Percentiles rank a stretch among this genome's conserved stretches.
Conservation (phyloP, 1,140 invertebrate species). For the Drosophila asahinai region DNA sequence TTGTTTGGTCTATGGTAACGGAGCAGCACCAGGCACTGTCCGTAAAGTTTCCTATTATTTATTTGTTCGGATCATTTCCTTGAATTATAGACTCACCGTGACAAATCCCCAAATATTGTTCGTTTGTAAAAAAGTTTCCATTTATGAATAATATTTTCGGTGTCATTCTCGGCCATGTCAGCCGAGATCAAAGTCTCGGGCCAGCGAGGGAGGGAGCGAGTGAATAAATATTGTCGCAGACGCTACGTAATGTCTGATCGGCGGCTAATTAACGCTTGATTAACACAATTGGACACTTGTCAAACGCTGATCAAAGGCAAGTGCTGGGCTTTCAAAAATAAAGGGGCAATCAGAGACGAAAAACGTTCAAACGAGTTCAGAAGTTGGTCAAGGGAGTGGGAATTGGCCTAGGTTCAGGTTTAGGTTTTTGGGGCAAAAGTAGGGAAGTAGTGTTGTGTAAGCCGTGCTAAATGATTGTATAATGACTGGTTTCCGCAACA, state of each 20-base stretch:
- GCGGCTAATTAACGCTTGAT: conserved; percentile 66
- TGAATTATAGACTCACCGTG: conserved; percentile 30
- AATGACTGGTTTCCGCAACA: not conserved
- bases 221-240: conserved; percentile 65
- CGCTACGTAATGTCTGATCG: conserved; percentile 65
- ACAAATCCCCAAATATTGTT: conserved; percentile 32
- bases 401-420: conserved; percentile 22
- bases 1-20: conserved; percentile 19
- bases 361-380: not conserved
- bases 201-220: conserved; percentile 15
- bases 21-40: conserved; percentile 1
- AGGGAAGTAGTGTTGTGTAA: not conserved
- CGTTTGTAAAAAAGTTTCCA: conserved; percentile 51
- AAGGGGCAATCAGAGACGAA: not conserved
- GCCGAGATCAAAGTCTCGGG: conserved; percentile 28
- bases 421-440: not conserved
- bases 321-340: not conserved
- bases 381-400: conserved; percentile 13
- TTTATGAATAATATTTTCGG: conserved; percentile 39
- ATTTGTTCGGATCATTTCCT: conserved; percentile 41
- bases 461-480: conserved; percentile 11
- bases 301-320: conserved; percentile 13
- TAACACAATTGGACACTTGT: conserved; percentile 44
- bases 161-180: conserved; percentile 36
- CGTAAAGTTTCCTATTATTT: conserved; percentile 29